A percentile compares a stretch with the other conserved stretches of the same genome.
Evolutionary conservation across 2,888 invertebrate species (phyloP).

Genomic region (Mythimna impura): DNA sequence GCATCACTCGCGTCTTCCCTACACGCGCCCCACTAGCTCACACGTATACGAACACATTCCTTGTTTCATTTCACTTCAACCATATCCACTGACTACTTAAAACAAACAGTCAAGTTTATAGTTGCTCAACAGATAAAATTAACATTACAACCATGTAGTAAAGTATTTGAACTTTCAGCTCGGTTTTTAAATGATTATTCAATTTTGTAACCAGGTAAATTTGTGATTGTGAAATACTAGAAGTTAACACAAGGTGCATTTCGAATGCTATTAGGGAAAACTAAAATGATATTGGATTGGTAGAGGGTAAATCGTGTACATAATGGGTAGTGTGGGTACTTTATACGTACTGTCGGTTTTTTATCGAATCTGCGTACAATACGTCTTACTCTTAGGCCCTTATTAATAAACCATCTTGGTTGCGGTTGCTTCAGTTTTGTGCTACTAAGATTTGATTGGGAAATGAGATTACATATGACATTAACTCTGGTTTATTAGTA

Average conservation of each 20-base stretch:
- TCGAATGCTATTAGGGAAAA: constrained; percentile 20
- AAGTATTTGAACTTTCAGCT: background rate
- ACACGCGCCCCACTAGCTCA: constrained; percentile 10
- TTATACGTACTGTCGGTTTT: constrained; percentile 5
- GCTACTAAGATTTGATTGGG: background rate
- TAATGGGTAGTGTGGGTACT: constrained; percentile 32
- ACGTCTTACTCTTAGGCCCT: constrained; percentile 1
- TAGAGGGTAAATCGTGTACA: constrained; percentile 40
- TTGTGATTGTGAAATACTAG: constrained; percentile 22
- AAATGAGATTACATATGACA: too few relatives aligned
- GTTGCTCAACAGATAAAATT: constrained; percentile 10
- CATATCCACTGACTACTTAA: constrained; percentile 12
- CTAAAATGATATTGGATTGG: constrained; percentile 23
- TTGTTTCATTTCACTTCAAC: constrained; percentile 4
- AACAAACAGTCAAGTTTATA: constrained; percentile 1
- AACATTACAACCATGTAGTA: background rate
- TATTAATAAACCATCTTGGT: constrained; percentile 6
- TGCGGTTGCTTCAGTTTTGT: background rate
- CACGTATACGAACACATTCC: constrained; percentile 14
- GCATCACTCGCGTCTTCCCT: constrained; percentile 13
- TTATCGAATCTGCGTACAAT: constrained; percentile 16
- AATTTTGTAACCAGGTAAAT: constrained; percentile 22
- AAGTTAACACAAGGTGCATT: constrained; percentile 38
- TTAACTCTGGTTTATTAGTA: background rate
- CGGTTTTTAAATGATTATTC: constrained; percentile 17